Conservation (phyloP, 2,113 vertebrate species). For the Microcebus tavaratra region DNA sequence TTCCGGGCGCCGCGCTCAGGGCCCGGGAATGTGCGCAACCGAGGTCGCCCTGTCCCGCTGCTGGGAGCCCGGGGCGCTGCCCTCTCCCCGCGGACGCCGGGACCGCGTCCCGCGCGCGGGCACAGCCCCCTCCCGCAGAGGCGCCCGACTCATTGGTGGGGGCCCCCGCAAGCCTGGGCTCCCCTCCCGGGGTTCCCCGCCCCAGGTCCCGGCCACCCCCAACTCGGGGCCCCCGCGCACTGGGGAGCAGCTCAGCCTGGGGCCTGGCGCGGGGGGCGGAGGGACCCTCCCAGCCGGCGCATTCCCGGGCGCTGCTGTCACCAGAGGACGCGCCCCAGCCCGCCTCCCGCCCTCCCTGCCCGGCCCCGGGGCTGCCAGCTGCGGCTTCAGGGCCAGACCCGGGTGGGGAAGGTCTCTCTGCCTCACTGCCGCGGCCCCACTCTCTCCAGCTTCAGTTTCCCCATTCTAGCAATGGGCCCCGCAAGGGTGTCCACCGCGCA, state of each 20-base stretch:
- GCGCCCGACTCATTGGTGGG: background rate
- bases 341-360: background rate
- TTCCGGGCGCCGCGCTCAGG: conserved; percentile 62
- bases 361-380: background rate
- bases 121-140: background rate
- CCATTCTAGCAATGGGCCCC: background rate
- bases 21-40: conserved; percentile 51
- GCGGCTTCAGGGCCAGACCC: background rate
- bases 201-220: background rate
- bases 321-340: conserved; percentile 1
- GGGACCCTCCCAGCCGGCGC: conserved; percentile 50
- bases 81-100: background rate
- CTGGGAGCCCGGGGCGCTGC: background rate
- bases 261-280: background rate
- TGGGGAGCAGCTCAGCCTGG: background rate
- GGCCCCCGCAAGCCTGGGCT: background rate
- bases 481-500: background rate
- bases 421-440: fast-evolving
- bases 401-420: background rate
- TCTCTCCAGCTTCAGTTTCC: conserved; percentile 7
- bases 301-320: conserved; percentile 66
- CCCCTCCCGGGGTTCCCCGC: background rate
- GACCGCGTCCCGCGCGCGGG: background rate
- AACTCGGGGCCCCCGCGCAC: background rate
- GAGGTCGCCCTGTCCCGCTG: background rate